Conservation (phyloP, 2,888 invertebrate genomes). For the Diplolepis rosae region DNA sequence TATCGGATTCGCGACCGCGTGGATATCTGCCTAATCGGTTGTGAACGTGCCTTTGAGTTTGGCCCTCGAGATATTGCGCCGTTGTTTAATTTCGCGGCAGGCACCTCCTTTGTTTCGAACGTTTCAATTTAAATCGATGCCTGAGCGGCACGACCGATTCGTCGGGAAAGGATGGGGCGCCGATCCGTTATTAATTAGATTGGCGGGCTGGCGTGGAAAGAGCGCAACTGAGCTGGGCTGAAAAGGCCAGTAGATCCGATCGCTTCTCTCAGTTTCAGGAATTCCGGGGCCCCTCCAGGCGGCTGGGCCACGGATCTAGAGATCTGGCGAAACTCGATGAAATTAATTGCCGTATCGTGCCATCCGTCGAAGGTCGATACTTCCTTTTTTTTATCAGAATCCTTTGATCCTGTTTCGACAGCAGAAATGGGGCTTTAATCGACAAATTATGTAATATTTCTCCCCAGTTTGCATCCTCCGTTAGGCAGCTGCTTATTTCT, state of each 20-base stretch:
- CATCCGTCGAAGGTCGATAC: slow-evolving; percentile 47
- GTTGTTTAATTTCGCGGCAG: slow-evolving; percentile 70
- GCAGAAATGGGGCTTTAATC: slow-evolving; percentile 27
- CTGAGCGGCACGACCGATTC: slow-evolving; percentile 51
- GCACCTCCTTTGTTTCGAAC: slow-evolving; percentile 69
- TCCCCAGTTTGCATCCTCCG: slow-evolving; percentile 1
- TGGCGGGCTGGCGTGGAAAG: slow-evolving; percentile 56
- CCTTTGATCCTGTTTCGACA: slow-evolving; percentile 41
- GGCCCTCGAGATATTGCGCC: slow-evolving; percentile 66
- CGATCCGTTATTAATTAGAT: slow-evolving; percentile 72
- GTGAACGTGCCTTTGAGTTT: slow-evolving; percentile 69
- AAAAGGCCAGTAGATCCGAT: slow-evolving; percentile 66
- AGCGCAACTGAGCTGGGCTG: slow-evolving; percentile 48
- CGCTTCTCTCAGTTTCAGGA: slow-evolving; percentile 63
- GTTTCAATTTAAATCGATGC: slow-evolving; percentile 70
- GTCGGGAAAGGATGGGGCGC: slow-evolving; percentile 62
- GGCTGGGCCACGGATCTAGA: slow-evolving; percentile 50
- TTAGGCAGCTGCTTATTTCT: slow-evolving; percentile 2
- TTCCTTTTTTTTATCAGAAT: slow-evolving; percentile 37
- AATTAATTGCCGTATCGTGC: slow-evolving; percentile 65
- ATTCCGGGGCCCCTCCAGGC: slow-evolving; percentile 53
- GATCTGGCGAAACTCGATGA: slow-evolving; percentile 57
- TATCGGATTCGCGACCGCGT: slow-evolving; percentile 45
- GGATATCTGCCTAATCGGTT: slow-evolving; percentile 67
- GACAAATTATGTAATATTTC: slow-evolving; percentile 18